Conservation (phyloP, 1,140 invertebrate genomes). For the Antheraea pernyi region DNA sequence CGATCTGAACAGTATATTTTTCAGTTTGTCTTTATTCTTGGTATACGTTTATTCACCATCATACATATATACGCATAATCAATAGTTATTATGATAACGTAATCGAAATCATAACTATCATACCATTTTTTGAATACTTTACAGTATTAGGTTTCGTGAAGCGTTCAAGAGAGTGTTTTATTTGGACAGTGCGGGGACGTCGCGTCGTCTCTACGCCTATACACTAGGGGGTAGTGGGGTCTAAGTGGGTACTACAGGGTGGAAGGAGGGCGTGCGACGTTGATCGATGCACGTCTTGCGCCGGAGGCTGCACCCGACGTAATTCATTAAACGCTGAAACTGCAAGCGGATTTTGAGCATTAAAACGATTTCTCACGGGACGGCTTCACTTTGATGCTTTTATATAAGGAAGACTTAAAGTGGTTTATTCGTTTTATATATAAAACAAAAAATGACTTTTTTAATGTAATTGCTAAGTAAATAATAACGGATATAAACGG, state of each 20-base stretch:
- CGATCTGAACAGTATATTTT: too few relatives aligned
- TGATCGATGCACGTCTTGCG: slow-evolving; percentile 78
- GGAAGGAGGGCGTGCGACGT: slow-evolving; percentile 51
- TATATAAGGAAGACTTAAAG: slow-evolving; percentile 46
- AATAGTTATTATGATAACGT: too few relatives aligned
- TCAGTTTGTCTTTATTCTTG: too few relatives aligned
- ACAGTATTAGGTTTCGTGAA: background rate
- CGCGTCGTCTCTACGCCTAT: slow-evolving; percentile 58
- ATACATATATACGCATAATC: too few relatives aligned
- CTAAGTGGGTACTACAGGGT: slow-evolving; percentile 21
- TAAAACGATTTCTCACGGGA: slow-evolving; percentile 74
- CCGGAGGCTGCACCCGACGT: slow-evolving; percentile 77
- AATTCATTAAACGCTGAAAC: slow-evolving; percentile 78
- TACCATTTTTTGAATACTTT: too few relatives aligned
- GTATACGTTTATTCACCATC: too few relatives aligned
- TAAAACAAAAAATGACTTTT: background rate
- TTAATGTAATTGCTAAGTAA: background rate
- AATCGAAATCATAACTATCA: too few relatives aligned
- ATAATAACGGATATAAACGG: too few relatives aligned
- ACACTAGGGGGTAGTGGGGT: slow-evolving; percentile 32
- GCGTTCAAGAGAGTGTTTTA: slow-evolving; percentile 59
- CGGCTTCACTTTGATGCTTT: slow-evolving; percentile 52
- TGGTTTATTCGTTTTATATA: slow-evolving; percentile 46
- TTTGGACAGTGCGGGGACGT: slow-evolving; percentile 68
- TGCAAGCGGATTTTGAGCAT: slow-evolving; percentile 77